phyloP scores from a whole-genome alignment of 2,888 invertebrate genomes.

The Brenthis ino region DNA sequence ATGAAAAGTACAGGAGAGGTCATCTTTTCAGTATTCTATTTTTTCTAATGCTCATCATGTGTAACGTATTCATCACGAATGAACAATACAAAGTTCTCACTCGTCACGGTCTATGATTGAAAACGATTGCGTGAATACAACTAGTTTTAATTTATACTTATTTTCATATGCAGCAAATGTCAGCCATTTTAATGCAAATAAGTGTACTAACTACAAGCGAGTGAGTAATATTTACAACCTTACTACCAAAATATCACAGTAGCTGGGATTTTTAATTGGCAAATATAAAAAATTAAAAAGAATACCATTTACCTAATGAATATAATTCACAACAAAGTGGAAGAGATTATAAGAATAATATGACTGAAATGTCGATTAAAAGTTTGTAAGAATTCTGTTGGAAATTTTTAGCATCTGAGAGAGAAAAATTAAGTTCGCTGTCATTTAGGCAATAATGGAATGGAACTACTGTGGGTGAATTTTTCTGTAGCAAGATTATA shows the following conservation, averaged over 20 bases:
- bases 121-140: slow-evolving; percentile 17
- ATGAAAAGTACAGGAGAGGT: neutral
- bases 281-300: neutral
- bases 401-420: slow-evolving; percentile 10
- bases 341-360: slow-evolving; percentile 7
- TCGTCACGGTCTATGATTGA: slow-evolving; percentile 12
- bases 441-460: slow-evolving; percentile 31
- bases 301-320: neutral
- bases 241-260: too few relatives aligned
- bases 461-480: slow-evolving; percentile 20
- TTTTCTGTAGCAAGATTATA: slow-evolving; percentile 20
- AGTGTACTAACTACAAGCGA: neutral
- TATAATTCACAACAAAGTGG: slow-evolving; percentile 4
- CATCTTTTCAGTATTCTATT: slow-evolving; percentile 9
- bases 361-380: slow-evolving; percentile 16
- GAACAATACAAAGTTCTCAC: slow-evolving; percentile 25
- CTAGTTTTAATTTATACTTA: slow-evolving; percentile 16
- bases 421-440: slow-evolving; percentile 21
- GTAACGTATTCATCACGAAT: slow-evolving; percentile 25
- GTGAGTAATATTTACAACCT: too few relatives aligned
- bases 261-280: neutral
- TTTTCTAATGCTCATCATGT: slow-evolving; percentile 25
- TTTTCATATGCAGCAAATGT: slow-evolving; percentile 8
- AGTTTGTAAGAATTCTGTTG: slow-evolving; percentile 12
- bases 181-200: slow-evolving; percentile 4